Percentiles rank a stretch among this genome's conserved stretches.
Evolutionary conservation across 2,888 invertebrate genomes (phyloP).

Genomic region (Leptinotarsa juncta): DNA sequence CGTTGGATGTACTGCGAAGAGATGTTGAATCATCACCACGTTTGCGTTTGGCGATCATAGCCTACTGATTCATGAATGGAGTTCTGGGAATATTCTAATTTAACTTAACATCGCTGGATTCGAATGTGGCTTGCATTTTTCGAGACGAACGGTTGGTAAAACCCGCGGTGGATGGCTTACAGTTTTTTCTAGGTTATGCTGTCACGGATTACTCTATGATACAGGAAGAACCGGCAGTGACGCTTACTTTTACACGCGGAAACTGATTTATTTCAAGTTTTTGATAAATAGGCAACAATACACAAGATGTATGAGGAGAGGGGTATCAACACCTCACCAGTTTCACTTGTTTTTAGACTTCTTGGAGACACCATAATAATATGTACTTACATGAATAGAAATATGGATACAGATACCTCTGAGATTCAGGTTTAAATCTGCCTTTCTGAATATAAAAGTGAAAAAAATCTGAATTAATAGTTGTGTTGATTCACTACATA

Average conservation of each 20-base stretch:
- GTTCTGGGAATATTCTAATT: slow-evolving; percentile 54
- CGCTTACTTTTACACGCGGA: neutral
- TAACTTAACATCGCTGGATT: slow-evolving; percentile 46
- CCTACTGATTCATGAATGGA: slow-evolving; percentile 55
- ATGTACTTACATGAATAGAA: too few species aligned
- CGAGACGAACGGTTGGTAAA: slow-evolving; percentile 37
- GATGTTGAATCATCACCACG: slow-evolving; percentile 54
- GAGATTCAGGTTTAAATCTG: too few species aligned
- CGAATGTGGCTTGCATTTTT: slow-evolving; percentile 35
- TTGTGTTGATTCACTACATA: too few species aligned
- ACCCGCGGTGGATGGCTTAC: slow-evolving; percentile 31
- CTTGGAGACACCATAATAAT: too few species aligned
- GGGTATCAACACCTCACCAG: too few species aligned
- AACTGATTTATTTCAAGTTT: too few species aligned
- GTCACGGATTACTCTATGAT: slow-evolving; percentile 2
- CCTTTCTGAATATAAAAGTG: too few species aligned
- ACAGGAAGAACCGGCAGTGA: slow-evolving; percentile 18
- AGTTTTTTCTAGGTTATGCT: slow-evolving; percentile 28
- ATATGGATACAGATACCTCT: too few species aligned
- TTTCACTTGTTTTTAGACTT: too few species aligned
- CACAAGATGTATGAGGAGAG: too few species aligned
- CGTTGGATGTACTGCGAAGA: slow-evolving; percentile 43
- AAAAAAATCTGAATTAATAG: too few species aligned
- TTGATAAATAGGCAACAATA: too few species aligned
- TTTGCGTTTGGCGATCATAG: slow-evolving; percentile 56